Evolutionary conservation across 2,797 vertebrate genomes (phyloP).

Genomic region (Masticophis lateralis): DNA sequence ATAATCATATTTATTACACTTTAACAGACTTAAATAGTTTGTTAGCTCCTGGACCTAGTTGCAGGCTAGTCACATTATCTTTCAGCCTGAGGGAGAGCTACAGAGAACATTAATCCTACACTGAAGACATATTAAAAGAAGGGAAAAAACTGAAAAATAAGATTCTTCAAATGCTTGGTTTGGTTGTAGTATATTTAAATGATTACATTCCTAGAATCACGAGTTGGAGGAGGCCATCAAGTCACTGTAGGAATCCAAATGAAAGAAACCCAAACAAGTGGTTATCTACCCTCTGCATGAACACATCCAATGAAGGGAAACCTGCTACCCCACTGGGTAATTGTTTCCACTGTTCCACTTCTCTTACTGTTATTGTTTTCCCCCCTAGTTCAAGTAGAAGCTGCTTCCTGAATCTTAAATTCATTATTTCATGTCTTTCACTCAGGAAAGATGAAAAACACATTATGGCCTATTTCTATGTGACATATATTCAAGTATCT

Average conservation of each 20-base stretch:
- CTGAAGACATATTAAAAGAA: not conserved
- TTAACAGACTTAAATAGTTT: too few relatives aligned
- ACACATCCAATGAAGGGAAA: not conserved
- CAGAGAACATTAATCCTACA: not conserved
- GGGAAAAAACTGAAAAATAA: not conserved
- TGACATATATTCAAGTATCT: not conserved
- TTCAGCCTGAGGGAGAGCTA: not conserved
- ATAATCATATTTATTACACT: too few relatives aligned
- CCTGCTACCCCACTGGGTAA: not conserved
- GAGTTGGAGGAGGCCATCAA: not conserved
- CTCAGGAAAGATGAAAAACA: not conserved
- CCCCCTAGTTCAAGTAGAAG: not conserved
- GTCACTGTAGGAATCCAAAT: not conserved
- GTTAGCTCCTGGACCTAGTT: not conserved
- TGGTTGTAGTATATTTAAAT: not conserved
- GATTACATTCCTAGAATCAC: not conserved
- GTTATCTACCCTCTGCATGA: not conserved
- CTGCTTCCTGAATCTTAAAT: not conserved
- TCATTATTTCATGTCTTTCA: not conserved
- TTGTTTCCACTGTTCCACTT: not conserved
- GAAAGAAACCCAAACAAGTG: not conserved
- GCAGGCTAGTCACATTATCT: not conserved
- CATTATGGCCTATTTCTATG: not conserved
- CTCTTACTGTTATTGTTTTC: not conserved
- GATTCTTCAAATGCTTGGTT: not conserved